Evolutionary conservation across 2,888 invertebrate species (phyloP).

Genomic region (Dasypogon diadema): DNA sequence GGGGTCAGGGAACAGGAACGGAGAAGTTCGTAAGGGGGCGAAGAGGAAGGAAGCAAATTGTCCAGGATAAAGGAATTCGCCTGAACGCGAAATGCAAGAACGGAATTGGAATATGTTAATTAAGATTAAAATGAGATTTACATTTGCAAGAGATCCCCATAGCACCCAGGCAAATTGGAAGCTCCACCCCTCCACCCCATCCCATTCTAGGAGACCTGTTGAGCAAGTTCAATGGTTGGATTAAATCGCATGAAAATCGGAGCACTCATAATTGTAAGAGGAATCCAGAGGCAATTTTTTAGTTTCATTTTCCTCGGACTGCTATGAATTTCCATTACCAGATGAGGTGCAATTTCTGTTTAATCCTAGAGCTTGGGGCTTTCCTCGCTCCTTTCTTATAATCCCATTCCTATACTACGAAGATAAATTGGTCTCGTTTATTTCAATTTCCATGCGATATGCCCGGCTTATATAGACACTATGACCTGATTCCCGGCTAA

Average conservation of each 20-base stretch:
- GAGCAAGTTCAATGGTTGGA: background rate
- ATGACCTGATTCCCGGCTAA: too few species aligned
- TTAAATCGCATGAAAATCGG: background rate
- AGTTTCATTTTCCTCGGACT: background rate
- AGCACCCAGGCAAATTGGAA: background rate
- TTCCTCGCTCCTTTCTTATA: slow-evolving; percentile 14
- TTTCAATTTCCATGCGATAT: slow-evolving; percentile 37
- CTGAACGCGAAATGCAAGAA: slow-evolving; percentile 2
- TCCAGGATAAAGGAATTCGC: slow-evolving; percentile 15
- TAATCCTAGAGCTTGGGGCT: background rate
- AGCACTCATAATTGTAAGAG: too few species aligned
- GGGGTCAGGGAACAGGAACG: background rate
- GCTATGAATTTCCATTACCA: background rate
- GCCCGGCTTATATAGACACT: too few species aligned
- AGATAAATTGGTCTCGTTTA: slow-evolving; percentile 47
- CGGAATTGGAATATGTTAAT: background rate
- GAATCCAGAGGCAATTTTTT: background rate
- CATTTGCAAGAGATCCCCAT: background rate
- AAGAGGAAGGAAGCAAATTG: slow-evolving; percentile 1
- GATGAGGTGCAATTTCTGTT: background rate
- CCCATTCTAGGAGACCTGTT: background rate
- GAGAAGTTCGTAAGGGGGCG: background rate
- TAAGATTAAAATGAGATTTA: background rate
- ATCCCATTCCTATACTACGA: slow-evolving; percentile 11
- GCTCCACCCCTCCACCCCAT: background rate